Base-by-base conservation (phyloP, 2,888 invertebrate species). In the Amphipyra berbera region DNA sequence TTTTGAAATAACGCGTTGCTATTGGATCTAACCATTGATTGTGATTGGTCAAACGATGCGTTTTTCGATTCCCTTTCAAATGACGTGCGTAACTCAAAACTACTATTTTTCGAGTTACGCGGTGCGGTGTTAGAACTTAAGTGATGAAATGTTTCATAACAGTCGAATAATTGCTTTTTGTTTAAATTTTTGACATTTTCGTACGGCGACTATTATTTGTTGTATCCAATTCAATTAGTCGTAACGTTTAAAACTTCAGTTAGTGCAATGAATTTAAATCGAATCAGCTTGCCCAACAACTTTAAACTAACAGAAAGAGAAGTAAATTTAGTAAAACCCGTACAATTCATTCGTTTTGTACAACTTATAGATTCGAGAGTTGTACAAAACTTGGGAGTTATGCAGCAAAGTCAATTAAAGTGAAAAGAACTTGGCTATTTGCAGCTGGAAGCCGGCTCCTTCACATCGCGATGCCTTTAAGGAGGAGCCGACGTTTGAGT, bases 331-430 rank as follows among this genome's bases (percentile, higher is more conserved):
- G 21, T 30, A 40, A 50, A 33, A 47, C 30, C 14, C n/a, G 13
- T n/a, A 15, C 40, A 15, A 48, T 57, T 48, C 13, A 47, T 56
- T 45, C 13, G 40, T 47, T 54, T 15, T 15, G 21, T 52, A 0
- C 10, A 67, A 55, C 14, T 65, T 71, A 38, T 6, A 35, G 21
- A 61, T 61, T 67, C 55, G 21, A 52, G 27, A 67, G 41, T 48
- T 42, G 42, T 37, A 45, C 47, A 54, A 50, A 60, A 67, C 52
- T 68, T 58, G 38, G 14, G 44, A 66, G 49, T 61, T 65, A 52
- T 64, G 53, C 58, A 45, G 37, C 48, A 47, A 69, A 76, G 61
- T 76, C 52, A 67, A 70, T 79, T 76, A 62, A 68, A 70, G 37
- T 59, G 40, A 63, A 73, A 68, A 65, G n/a, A 50, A 60, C 54